Percentiles rank a stretch among this genome's conserved stretches.
phyloP scores from a whole-genome alignment of 1,140 invertebrate species.

The Drosophila malerkotliana region DNA sequence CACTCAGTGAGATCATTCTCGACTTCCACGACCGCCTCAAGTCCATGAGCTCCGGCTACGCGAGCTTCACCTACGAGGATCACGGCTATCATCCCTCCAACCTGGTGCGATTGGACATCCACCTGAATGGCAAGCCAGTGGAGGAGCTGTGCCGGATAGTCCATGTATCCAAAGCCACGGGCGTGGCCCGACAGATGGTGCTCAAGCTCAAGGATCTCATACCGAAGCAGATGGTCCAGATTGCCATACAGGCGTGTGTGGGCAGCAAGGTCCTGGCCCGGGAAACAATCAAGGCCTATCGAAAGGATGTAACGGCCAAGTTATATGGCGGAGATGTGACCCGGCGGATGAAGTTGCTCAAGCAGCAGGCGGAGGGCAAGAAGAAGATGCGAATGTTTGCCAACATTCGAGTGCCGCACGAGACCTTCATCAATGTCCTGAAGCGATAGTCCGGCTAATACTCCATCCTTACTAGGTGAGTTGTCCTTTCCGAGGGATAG shows the following conservation, averaged over 20 bases:
- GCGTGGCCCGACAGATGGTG: conserved; percentile 89
- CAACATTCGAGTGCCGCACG: conserved; percentile 94
- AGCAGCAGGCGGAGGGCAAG: conserved; percentile 96
- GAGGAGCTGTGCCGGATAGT: conserved; percentile 95
- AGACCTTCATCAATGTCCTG: conserved; percentile 97
- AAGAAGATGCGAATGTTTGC: conserved; percentile 95
- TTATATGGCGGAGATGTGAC: conserved; percentile 97
- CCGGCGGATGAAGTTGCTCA: conserved; percentile 94
- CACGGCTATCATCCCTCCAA: conserved; percentile 89
- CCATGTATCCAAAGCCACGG: conserved; percentile 88
- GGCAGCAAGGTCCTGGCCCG: conserved; percentile 93
- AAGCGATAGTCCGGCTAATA: conserved; percentile 86
- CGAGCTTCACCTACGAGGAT: conserved; percentile 99
- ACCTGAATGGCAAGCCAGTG: conserved; percentile 92
- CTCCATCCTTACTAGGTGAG: conserved; percentile 7
- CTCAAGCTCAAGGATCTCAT: conserved; percentile 93
- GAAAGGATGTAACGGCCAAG: conserved; percentile 97
- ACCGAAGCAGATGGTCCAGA: conserved; percentile 93
- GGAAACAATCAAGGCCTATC: conserved; percentile 93
- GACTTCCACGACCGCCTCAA: conserved; percentile 98
- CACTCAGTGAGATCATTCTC: conserved; percentile 96
- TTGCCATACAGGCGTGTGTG: conserved; percentile 94
- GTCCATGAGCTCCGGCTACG: conserved; percentile 95
- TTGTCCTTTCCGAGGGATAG: not conserved
- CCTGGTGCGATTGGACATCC: conserved; percentile 89